These are phyloP conservation scores for Dione vanillae DNA, from an alignment of 2,888 invertebrate genomes.

Conservation along the genomic window DNA sequence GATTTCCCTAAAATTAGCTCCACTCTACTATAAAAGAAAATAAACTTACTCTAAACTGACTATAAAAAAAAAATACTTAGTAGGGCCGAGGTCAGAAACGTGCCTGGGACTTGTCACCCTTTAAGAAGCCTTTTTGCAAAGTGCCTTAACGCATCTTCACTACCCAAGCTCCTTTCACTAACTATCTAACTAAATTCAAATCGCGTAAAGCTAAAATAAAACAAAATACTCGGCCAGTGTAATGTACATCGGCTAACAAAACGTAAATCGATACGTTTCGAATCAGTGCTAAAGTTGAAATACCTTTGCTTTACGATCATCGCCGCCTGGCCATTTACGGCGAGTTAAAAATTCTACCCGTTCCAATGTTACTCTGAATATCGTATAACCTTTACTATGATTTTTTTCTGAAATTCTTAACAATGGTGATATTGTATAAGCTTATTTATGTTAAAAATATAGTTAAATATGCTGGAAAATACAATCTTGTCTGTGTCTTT, in stretches of 20 bases:
- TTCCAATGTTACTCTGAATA: conserved; percentile 50
- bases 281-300: conserved; percentile 52
- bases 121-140: no score
- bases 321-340: conserved; percentile 64
- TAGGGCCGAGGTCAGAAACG: no score
- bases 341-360: conserved; percentile 70
- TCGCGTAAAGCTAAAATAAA: neutral
- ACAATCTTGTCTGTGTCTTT: no score
- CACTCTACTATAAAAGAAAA: no score
- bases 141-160: no score
- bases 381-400: conserved; percentile 35
- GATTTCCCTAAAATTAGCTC: no score
- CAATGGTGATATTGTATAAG: neutral
- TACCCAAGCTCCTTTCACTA: neutral
- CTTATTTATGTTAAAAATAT: no score
- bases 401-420: neutral
- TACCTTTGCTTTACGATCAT: conserved; percentile 73
- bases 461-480: no score
- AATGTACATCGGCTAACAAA: conserved; percentile 30
- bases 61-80: no score
- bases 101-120: no score
- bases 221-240: neutral
- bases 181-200: neutral
- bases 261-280: conserved; percentile 55
- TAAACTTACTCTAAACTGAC: no score